Evolutionary conservation across 1,140 invertebrate genomes (phyloP).

Genomic region (Megalopta genalis): DNA sequence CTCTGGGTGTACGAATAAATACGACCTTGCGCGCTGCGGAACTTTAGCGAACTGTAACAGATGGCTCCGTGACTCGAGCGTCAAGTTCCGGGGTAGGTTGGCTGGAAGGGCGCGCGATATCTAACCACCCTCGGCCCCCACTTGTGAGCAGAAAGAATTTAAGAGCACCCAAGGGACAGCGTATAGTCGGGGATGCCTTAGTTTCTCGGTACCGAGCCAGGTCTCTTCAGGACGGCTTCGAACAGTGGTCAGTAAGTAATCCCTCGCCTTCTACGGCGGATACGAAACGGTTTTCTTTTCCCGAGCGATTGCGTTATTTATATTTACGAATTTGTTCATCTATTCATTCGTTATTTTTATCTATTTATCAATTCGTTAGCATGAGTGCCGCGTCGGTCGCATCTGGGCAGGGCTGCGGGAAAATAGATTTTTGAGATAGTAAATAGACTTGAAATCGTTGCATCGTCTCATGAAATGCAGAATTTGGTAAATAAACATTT

Average conservation of each 20-base stretch:
- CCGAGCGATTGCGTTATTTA: neutral
- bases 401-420: too few relatives aligned
- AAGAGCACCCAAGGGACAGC: conserved; percentile 40
- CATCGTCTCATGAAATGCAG: too few relatives aligned
- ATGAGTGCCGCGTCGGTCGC: too few relatives aligned
- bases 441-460: too few relatives aligned
- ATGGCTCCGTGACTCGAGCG: conserved; percentile 61
- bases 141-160: conserved; percentile 49
- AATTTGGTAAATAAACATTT: too few relatives aligned
- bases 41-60: conserved; percentile 59
- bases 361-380: too few relatives aligned
- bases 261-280: neutral
- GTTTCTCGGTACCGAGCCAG: conserved; percentile 19
- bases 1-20: conserved; percentile 50
- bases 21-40: conserved; percentile 32
- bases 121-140: conserved; percentile 7
- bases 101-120: conserved; percentile 35
- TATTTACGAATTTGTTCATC: too few relatives aligned
- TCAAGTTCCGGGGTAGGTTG: conserved; percentile 47
- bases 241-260: conserved; percentile 20
- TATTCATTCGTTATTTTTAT: too few relatives aligned
- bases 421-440: too few relatives aligned
- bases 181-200: neutral
- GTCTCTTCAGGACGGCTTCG: conserved; percentile 28
- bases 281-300: neutral